phyloP scores from a whole-genome alignment of 2,113 vertebrate genomes.

The Megatriorchis doriae region DNA sequence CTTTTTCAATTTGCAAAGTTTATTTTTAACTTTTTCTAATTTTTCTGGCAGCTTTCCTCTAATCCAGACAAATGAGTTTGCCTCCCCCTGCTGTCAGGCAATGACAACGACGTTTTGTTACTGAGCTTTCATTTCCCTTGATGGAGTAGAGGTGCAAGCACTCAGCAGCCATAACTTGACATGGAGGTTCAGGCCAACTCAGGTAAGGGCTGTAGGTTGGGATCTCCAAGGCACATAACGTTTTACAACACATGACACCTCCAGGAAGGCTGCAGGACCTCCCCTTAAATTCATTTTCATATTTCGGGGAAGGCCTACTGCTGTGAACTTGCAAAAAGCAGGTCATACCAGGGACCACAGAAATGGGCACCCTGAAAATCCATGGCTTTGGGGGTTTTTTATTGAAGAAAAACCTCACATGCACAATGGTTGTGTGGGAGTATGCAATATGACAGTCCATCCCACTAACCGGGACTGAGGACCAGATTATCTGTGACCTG shows the following conservation, averaged over 20 bases:
- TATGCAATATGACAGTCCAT: rapidly evolving
- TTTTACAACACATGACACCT: no score
- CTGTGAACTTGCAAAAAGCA: not conserved
- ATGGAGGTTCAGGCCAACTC: not conserved
- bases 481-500: no score
- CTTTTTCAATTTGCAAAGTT: not conserved
- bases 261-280: not conserved
- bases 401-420: rapidly evolving
- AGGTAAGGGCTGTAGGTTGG: rapidly evolving
- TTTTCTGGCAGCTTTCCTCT: not conserved
- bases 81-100: not conserved
- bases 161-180: rapidly evolving
- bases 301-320: not conserved
- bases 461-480: not conserved
- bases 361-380: rapidly evolving
- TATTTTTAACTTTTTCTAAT: conserved; percentile 43
- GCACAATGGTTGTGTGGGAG: rapidly evolving
- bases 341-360: not conserved
- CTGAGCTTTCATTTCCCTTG: no score
- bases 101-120: rapidly evolving
- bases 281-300: not conserved
- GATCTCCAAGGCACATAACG: rapidly evolving
- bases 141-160: not conserved
- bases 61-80: not conserved
- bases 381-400: rapidly evolving